Evolutionary conservation across 2,113 vertebrate genomes (phyloP).

Genomic region (Taurulus bubalis): DNA sequence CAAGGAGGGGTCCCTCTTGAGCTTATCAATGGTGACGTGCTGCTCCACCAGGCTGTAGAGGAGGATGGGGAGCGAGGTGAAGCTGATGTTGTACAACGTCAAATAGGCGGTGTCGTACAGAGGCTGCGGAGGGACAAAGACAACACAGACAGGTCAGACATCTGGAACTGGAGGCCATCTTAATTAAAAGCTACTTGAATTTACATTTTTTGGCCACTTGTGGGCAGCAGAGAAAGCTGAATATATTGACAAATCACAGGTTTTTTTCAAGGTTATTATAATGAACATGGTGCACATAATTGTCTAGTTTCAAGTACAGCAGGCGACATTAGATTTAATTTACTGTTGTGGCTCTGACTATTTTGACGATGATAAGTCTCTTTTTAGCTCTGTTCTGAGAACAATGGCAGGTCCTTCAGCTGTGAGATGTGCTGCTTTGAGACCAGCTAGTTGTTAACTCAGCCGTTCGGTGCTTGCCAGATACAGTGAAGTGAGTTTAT

Average conservation of each 20-base stretch:
- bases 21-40: constrained; percentile 90
- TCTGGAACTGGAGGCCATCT: background rate
- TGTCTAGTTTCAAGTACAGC: background rate
- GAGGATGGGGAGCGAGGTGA: constrained; percentile 98
- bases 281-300: background rate
- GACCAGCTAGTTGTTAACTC: background rate
- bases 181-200: background rate
- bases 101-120: constrained; percentile 98
- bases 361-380: background rate
- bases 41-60: constrained; percentile 96
- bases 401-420: background rate
- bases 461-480: background rate
- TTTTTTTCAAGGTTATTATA: background rate
- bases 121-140: constrained; percentile 84
- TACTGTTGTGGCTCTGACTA: background rate
- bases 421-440: background rate
- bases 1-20: constrained; percentile 91
- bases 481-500: background rate
- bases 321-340: background rate
- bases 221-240: background rate
- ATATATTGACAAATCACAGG: background rate
- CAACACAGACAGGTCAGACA: constrained; percentile 8
- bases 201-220: background rate
- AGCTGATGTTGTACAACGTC: constrained; percentile 99
- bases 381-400: background rate